phyloP scores from a whole-genome alignment of 1,140 invertebrate species.

The Cotesia glomerata region DNA sequence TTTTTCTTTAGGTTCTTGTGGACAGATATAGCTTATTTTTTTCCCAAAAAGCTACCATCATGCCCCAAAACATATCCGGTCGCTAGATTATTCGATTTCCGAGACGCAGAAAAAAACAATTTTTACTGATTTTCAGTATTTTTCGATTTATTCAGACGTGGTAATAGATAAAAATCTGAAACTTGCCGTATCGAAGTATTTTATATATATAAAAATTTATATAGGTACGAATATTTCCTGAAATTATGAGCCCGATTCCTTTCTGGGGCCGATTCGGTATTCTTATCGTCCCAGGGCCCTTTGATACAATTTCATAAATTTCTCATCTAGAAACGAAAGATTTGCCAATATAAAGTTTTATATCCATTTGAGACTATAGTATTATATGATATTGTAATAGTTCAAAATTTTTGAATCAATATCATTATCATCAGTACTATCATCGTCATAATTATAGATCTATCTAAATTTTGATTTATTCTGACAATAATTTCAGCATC shows the following conservation, averaged over 20 bases:
- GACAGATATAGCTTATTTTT: neutral
- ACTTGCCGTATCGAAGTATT: neutral
- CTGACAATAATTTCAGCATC: too few species aligned
- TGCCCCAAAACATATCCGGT: neutral
- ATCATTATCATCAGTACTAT: too few species aligned
- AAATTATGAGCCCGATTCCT: neutral
- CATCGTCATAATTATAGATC: too few species aligned
- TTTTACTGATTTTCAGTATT: neutral
- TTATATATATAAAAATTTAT: too few species aligned
- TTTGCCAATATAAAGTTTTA: too few species aligned
- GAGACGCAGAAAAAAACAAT: neutral
- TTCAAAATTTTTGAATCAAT: too few species aligned
- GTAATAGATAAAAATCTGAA: too few species aligned
- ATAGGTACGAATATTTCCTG: neutral
- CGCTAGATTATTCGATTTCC: neutral
- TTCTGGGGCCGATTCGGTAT: neutral
- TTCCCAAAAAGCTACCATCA: neutral
- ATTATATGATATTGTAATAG: too few species aligned
- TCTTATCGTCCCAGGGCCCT: neutral
- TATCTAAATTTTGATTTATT: too few species aligned
- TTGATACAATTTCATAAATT: too few species aligned
- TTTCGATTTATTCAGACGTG: neutral
- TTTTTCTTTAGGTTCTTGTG: neutral
- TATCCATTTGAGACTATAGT: too few species aligned
- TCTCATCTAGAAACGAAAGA: too few species aligned